A percentile compares a stretch with the other conserved stretches of the same genome.
These are phyloP conservation scores for Tachyglossus aculeatus DNA, from an alignment of 2,797 vertebrate species.

Conservation along the genomic window DNA sequence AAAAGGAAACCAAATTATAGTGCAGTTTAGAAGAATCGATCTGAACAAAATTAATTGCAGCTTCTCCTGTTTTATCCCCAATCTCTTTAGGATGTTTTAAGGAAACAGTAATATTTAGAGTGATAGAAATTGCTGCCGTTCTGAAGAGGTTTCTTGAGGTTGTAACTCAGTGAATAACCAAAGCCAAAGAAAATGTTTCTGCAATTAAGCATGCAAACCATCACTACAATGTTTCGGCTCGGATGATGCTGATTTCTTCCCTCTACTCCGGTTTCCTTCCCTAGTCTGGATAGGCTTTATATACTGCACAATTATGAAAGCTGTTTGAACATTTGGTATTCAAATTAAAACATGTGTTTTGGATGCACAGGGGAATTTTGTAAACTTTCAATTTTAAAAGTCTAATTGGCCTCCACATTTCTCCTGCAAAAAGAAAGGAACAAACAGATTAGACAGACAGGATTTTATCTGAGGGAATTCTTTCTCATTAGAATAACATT, in stretches of 20 bases:
- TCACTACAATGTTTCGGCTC: neutral
- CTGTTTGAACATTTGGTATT: constrained; percentile 17
- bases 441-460: neutral
- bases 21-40: constrained; percentile 16
- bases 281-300: constrained; percentile 10
- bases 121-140: neutral
- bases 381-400: constrained; percentile 35
- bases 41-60: neutral
- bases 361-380: neutral
- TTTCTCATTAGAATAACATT: neutral
- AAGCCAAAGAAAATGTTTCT: constrained; percentile 1
- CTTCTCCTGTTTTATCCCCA: neutral
- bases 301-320: constrained; percentile 16
- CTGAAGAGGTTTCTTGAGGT: neutral
- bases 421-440: constrained; percentile 8
- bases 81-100: neutral
- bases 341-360: constrained; percentile 17
- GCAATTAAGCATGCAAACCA: neutral
- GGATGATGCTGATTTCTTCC: too few species aligned
- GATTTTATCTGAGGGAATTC: neutral
- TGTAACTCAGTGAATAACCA: neutral
- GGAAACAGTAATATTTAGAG: neutral
- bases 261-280: neutral
- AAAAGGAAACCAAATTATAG: neutral
- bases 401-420: neutral